phyloP scores from a whole-genome alignment of 2,113 vertebrate genomes.

The Chrysochloris asiatica region DNA sequence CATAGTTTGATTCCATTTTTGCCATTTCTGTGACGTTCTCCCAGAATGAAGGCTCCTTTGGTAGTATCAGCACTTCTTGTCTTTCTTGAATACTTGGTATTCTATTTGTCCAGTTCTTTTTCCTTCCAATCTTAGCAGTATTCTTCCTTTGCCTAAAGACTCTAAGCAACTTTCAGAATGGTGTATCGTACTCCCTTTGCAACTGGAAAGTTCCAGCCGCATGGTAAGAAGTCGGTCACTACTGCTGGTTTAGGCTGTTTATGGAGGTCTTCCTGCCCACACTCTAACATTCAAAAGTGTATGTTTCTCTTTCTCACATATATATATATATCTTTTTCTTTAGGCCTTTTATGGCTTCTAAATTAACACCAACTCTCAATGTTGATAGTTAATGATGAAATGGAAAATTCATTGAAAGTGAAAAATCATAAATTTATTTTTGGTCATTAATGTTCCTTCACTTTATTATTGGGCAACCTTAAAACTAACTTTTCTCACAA shows the following conservation, averaged over 20 bases:
- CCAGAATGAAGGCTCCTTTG: neutral
- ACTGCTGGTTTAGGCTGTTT: neutral
- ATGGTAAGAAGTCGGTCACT: too few species aligned
- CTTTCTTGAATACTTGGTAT: neutral
- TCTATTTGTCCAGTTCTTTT: neutral
- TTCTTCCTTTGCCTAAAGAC: neutral
- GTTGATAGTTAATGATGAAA: too few species aligned
- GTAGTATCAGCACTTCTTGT: neutral
- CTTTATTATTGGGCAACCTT: too few species aligned
- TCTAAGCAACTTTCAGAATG: neutral
- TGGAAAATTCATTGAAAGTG: too few species aligned
- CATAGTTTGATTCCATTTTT: neutral
- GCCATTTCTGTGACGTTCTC: neutral
- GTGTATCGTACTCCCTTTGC: neutral
- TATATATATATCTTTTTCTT: too few species aligned
- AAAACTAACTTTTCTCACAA: too few species aligned
- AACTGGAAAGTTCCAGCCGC: slow-evolving; percentile 17
- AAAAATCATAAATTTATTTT: too few species aligned
- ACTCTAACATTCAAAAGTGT: neutral
- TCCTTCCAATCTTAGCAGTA: neutral
- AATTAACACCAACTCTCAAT: too few species aligned
- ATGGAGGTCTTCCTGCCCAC: neutral
- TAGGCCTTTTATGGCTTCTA: too few species aligned
- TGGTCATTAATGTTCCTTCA: too few species aligned
- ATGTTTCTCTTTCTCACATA: too few species aligned